Percentiles rank a stretch among this genome's conserved stretches.
Conservation (phyloP, 2,888 invertebrate species). For the Eurytoma californica region DNA sequence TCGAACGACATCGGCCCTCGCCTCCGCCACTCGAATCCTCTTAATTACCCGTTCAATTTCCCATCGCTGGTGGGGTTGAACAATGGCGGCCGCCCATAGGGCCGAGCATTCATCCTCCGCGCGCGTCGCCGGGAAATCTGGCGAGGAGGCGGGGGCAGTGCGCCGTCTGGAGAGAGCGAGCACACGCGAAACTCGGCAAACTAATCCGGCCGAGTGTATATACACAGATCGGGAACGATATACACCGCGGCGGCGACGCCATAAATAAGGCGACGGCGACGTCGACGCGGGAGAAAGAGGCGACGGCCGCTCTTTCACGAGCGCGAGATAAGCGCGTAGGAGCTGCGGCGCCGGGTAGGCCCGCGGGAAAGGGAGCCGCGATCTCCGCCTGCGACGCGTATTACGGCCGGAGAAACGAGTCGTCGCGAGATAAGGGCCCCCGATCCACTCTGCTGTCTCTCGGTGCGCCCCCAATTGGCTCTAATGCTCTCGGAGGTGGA, state of each 20-base stretch:
- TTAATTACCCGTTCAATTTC: constrained; percentile 39
- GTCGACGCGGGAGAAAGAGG: not conserved
- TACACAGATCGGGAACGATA: not conserved
- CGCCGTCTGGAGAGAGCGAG: not conserved
- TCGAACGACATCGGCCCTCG: too few relatives aligned
- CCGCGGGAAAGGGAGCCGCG: not conserved
- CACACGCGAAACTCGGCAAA: constrained; percentile 27
- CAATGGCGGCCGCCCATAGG: constrained; percentile 5
- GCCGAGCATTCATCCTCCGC: not conserved
- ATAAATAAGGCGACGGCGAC: not conserved
- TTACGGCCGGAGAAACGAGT: not conserved
- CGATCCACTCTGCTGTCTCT: not conserved
- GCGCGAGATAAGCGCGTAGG: not conserved
- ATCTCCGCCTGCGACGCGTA: not conserved
- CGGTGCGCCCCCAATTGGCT: constrained; percentile 8
- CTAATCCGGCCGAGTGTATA: constrained; percentile 17
- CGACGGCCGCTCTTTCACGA: not conserved
- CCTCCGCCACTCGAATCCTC: constrained; percentile 4
- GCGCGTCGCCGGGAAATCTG: constrained; percentile 10
- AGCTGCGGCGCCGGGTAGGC: too few relatives aligned
- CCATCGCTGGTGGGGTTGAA: constrained; percentile 22
- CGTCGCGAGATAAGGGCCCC: not conserved
- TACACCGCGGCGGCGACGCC: not conserved
- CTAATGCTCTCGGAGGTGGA: constrained; percentile 13
- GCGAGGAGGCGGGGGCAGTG: not conserved